phyloP scores from a whole-genome alignment of 2,888 invertebrate genomes.

The Lochmaea capreae region DNA sequence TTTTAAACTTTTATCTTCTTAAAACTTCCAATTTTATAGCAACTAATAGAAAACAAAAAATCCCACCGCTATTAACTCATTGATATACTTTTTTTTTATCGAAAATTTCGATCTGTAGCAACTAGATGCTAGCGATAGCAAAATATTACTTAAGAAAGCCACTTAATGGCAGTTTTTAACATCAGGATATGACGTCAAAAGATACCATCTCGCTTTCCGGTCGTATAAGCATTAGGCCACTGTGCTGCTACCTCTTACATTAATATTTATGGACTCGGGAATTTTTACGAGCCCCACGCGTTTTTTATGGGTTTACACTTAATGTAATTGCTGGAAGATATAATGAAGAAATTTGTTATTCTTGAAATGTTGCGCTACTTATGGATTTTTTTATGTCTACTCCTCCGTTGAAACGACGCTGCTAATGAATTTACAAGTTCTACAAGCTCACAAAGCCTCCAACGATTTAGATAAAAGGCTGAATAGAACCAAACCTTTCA shows the following conservation, averaged over 20 bases:
- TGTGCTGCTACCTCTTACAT: slow-evolving; percentile 41
- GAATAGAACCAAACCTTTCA: too few species aligned
- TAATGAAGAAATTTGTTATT: slow-evolving; percentile 38
- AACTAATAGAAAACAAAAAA: slow-evolving; percentile 18
- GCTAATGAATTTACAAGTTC: too few species aligned
- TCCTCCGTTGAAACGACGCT: too few species aligned
- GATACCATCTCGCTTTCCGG: slow-evolving; percentile 55
- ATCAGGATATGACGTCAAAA: slow-evolving; percentile 52
- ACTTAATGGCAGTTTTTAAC: slow-evolving; percentile 50
- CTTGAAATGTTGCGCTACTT: slow-evolving; percentile 22
- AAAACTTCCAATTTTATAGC: background rate
- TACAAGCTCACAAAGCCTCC: too few species aligned
- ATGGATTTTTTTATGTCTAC: background rate
- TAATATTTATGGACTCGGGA: slow-evolving; percentile 35
- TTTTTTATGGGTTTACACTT: slow-evolving; percentile 35
- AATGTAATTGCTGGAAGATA: slow-evolving; percentile 23
- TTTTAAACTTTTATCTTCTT: background rate
- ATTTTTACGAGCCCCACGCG: slow-evolving; percentile 32
- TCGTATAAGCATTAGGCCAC: slow-evolving; percentile 34
- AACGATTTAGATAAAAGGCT: too few species aligned
- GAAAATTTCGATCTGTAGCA: slow-evolving; percentile 27
- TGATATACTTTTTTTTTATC: slow-evolving; percentile 30
- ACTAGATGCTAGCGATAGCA: slow-evolving; percentile 44
- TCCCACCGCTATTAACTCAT: slow-evolving; percentile 34
- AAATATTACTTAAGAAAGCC: slow-evolving; percentile 52